phyloP scores from a whole-genome alignment of 2,113 vertebrate genomes.

The Syngnathus floridae region DNA sequence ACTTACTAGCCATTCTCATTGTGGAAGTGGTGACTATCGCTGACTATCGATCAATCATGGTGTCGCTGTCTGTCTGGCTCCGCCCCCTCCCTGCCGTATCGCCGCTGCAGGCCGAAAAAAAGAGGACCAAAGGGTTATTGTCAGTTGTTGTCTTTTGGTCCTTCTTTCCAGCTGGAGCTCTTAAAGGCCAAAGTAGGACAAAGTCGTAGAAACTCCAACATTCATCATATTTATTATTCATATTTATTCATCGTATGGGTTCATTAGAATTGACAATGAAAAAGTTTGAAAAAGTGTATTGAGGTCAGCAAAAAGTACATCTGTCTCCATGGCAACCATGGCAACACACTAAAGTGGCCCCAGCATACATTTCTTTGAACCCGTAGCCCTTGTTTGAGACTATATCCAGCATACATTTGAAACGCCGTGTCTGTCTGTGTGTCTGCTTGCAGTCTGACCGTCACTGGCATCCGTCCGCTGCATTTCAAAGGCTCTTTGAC shows the following conservation, averaged over 20 bases:
- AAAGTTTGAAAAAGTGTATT: background rate
- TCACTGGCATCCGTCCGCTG: constrained; percentile 51
- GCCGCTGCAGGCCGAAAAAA: too few species aligned
- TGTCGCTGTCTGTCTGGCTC: too few species aligned
- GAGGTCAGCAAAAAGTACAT: background rate
- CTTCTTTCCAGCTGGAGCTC: background rate
- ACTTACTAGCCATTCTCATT: too few species aligned
- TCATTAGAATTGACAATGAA: background rate
- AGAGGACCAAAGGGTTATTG: background rate
- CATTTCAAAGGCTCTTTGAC: constrained; percentile 57
- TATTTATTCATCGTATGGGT: background rate
- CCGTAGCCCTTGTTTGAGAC: background rate
- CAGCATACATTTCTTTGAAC: background rate
- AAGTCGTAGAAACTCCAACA: background rate
- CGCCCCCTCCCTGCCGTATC: too few species aligned
- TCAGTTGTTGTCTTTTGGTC: background rate
- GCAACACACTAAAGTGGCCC: background rate
- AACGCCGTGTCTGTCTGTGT: background rate
- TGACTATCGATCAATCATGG: too few species aligned
- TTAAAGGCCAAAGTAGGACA: background rate
- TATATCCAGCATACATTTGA: background rate
- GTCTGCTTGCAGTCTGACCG: constrained; percentile 11
- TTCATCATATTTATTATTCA: background rate
- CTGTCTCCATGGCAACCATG: background rate
- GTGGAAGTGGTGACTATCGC: too few species aligned